Conservation (phyloP, 2,113 vertebrate species). For the Pterocles orientalis region DNA sequence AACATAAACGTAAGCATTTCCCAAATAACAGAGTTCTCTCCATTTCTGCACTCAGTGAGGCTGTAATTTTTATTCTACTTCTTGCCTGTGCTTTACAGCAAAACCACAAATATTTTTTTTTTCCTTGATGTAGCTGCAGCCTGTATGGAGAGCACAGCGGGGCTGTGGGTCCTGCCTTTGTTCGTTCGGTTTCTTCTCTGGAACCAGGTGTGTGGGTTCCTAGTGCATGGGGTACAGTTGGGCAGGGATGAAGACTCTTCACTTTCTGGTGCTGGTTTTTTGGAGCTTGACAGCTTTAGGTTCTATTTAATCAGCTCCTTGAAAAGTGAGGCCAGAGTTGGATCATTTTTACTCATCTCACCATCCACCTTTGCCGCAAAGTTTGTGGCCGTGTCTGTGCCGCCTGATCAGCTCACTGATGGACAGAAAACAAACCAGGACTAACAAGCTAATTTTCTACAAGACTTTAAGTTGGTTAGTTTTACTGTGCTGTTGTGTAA, state of each 20-base stretch:
- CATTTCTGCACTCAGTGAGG: background rate
- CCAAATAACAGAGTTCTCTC: background rate
- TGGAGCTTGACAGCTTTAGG: background rate
- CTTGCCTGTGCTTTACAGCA: background rate
- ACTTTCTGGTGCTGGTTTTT: background rate
- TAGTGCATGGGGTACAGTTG: background rate
- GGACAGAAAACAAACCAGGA: background rate
- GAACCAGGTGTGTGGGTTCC: background rate
- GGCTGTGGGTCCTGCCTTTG: background rate
- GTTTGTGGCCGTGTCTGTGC: background rate
- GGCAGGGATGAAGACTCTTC: background rate
- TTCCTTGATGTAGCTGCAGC: background rate
- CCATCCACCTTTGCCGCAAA: background rate
- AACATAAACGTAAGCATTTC: background rate
- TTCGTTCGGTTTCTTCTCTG: background rate
- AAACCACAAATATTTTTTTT: background rate
- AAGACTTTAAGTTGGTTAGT: background rate
- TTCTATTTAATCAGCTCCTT: background rate
- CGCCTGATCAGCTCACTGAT: background rate
- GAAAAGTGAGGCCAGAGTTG: background rate
- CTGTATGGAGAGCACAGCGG: background rate
- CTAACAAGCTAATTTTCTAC: background rate
- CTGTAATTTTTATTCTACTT: background rate
- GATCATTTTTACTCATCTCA: background rate
- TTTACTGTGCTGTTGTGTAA: background rate